Percentiles rank a stretch among this genome's conserved stretches.
These are phyloP conservation scores for Calcarius ornatus DNA, from an alignment of 2,113 vertebrate species.

Conservation along the genomic window DNA sequence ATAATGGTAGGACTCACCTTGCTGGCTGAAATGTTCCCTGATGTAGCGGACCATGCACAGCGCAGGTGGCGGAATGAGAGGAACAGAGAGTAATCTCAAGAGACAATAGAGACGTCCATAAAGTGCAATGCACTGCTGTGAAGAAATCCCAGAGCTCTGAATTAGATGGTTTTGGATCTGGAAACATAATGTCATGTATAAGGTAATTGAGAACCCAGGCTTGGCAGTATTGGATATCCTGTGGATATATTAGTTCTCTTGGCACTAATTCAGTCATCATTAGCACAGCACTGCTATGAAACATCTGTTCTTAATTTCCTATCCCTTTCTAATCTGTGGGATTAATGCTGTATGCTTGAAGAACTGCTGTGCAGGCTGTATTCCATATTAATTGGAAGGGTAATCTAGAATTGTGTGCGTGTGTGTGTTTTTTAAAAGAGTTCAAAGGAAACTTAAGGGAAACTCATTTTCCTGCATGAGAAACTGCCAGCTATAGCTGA, in stretches of 20 bases:
- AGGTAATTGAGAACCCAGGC: constrained; percentile 8
- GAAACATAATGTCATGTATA: not conserved
- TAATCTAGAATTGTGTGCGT: not conserved
- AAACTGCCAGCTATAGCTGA: not conserved
- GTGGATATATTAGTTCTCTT: constrained; percentile 25
- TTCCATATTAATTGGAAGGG: not conserved
- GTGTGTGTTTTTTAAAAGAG: not conserved
- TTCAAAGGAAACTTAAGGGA: not conserved
- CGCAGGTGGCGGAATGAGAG: not conserved
- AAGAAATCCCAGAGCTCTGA: constrained; percentile 5
- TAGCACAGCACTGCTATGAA: constrained; percentile 2
- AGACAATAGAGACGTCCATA: not conserved
- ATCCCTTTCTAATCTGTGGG: constrained; percentile 35
- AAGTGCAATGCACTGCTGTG: not conserved
- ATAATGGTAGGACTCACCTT: not conserved
- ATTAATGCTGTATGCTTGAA: constrained; percentile 9
- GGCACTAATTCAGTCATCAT: constrained; percentile 17
- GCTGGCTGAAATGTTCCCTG: not conserved
- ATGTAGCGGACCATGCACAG: not conserved
- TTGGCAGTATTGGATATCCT: not conserved
- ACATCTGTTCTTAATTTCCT: constrained; percentile 53
- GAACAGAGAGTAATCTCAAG: not conserved
- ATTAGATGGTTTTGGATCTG: not conserved
- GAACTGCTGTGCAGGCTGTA: not conserved
- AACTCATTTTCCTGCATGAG: not conserved